Percentiles rank a stretch among this genome's conserved stretches.
Evolutionary conservation across 2,888 invertebrate genomes (phyloP).

Genomic region (Plagiodera versicolora): DNA sequence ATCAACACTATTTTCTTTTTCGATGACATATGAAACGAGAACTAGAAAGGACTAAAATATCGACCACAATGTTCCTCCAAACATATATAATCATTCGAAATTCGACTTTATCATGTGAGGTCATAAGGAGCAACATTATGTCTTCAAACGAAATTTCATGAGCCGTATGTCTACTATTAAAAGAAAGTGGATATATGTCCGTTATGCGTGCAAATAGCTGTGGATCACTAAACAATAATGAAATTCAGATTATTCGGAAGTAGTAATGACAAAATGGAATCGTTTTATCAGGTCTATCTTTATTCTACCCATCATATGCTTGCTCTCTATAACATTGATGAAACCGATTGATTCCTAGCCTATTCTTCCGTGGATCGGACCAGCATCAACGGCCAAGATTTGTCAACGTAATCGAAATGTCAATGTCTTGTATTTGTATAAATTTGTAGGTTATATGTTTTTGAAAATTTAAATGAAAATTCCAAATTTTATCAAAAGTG

Average conservation of each 20-base stretch:
- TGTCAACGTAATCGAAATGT: not conserved
- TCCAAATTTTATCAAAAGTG: constrained; percentile 59
- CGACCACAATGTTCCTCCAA: constrained; percentile 27
- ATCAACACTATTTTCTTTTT: constrained; percentile 9
- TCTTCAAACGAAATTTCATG: not conserved
- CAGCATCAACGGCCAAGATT: not conserved
- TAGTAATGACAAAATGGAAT: no score
- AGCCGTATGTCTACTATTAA: not conserved
- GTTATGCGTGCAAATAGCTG: not conserved
- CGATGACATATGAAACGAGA: constrained; percentile 7
- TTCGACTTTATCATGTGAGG: not conserved
- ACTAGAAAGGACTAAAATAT: constrained; percentile 32
- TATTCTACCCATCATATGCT: no score
- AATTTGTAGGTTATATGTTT: constrained; percentile 4
- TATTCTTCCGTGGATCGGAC: not conserved
- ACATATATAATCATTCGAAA: not conserved
- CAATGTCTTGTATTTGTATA: not conserved
- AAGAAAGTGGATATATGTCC: not conserved
- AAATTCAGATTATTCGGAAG: no score
- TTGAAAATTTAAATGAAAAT: constrained; percentile 42
- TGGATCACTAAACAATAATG: no score
- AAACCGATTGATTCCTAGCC: no score
- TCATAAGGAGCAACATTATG: not conserved
- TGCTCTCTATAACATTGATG: no score
- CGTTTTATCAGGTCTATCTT: no score